Evolutionary conservation across 2,797 vertebrate species (phyloP).

Genomic region (Thripadectes ignobilis): DNA sequence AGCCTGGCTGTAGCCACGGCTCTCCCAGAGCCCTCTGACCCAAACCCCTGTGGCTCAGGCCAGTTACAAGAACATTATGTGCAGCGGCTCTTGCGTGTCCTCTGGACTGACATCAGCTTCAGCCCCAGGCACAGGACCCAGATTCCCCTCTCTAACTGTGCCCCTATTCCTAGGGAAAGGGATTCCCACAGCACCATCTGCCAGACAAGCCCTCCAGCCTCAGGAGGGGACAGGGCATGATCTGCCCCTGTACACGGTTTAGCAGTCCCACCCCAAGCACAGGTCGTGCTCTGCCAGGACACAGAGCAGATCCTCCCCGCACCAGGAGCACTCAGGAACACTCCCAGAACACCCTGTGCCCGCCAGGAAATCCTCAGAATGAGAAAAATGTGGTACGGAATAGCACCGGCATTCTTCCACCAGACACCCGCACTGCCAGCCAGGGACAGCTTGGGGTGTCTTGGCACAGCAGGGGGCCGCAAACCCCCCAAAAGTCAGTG

Average conservation of each 20-base stretch:
- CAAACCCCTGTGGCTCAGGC: neutral
- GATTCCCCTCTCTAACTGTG: neutral
- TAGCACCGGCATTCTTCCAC: neutral
- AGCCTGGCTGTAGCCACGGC: neutral
- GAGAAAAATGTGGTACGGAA: slow-evolving; percentile 38
- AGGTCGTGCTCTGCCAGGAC: neutral
- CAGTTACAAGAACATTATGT: neutral
- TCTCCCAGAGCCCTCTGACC: neutral
- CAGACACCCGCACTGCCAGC: neutral
- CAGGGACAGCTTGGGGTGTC: neutral
- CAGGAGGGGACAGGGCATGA: neutral
- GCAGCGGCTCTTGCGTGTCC: neutral
- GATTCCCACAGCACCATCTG: neutral
- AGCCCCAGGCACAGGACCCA: neutral
- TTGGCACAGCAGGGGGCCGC: neutral
- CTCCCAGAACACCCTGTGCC: neutral
- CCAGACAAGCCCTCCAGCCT: neutral
- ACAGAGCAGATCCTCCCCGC: neutral
- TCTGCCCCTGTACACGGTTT: neutral
- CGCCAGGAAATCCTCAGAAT: slow-evolving; percentile 47
- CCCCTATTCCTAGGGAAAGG: neutral
- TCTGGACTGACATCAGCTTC: neutral
- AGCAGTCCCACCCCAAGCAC: neutral
- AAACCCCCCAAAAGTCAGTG: neutral
- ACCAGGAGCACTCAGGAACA: neutral